phyloP scores from a whole-genome alignment of 2,888 invertebrate genomes.

The Arrhopalites spinosus region DNA sequence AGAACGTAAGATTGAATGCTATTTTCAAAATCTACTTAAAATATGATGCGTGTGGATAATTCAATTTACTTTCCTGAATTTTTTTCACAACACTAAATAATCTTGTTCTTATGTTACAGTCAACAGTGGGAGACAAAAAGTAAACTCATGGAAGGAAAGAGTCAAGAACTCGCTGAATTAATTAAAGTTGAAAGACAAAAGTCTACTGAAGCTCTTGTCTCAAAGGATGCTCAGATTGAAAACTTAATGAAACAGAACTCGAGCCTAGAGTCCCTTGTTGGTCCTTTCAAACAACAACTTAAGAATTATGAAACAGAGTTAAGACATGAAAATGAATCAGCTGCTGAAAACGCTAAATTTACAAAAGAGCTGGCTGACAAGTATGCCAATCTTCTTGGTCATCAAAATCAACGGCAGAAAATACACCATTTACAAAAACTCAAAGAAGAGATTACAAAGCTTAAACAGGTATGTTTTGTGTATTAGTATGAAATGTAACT shows the following conservation, averaged over 20 bases:
- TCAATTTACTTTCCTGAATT: too few species aligned
- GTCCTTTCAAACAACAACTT: slow-evolving; percentile 36
- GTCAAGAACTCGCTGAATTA: background rate
- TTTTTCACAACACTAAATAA: too few species aligned
- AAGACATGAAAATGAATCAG: slow-evolving; percentile 21
- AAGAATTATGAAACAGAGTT: slow-evolving; percentile 25
- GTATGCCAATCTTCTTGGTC: slow-evolving; percentile 38
- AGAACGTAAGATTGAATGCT: background rate
- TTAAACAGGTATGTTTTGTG: slow-evolving; percentile 36
- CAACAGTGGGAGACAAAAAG: background rate
- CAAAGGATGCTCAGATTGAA: slow-evolving; percentile 14
- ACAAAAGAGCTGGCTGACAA: slow-evolving; percentile 29
- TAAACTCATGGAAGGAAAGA: background rate
- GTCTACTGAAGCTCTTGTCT: background rate
- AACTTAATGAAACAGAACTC: slow-evolving; percentile 20
- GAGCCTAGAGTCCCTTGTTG: slow-evolving; percentile 21
- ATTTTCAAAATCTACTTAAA: too few species aligned
- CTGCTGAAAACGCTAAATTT: slow-evolving; percentile 19
- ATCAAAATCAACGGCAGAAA: slow-evolving; percentile 43
- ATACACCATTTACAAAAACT: slow-evolving; percentile 46
- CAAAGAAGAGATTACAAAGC: slow-evolving; percentile 42
- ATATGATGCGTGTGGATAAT: too few species aligned
- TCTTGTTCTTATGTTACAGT: slow-evolving; percentile 11
- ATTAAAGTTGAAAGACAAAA: background rate
- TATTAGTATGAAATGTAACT: background rate